Evolutionary conservation across 2,797 vertebrate species (phyloP), one percentile per base, ranked within the genome.

Genomic region (Spatula clypeata): DNA sequence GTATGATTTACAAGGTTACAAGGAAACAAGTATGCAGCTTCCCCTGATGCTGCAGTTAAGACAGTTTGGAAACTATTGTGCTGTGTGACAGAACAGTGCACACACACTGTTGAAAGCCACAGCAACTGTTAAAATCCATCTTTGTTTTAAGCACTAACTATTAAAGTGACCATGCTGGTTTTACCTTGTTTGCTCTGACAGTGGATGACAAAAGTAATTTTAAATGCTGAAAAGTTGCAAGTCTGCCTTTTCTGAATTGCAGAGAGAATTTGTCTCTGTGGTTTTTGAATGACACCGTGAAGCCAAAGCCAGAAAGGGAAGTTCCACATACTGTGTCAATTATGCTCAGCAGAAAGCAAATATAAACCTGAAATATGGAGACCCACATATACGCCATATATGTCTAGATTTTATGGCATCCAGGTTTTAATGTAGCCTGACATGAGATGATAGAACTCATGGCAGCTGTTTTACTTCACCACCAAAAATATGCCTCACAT

Each of bases 1-100:
- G 70, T 94, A 75, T 90, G 93, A 97, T 93, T 97, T 98, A 94
- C 90, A 97, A 86, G 72, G 90, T 96, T 90, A 91, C 90, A 97
- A 86, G 17, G 70, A 90, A 96, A 89, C 36, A 74, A 94, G 84
- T 9, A 53, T 73, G 72, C 53, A 31, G 54, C 60, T 93, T 92
- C 89, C 93, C 69, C 86, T 73, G 57, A 86, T 95, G 75, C 70
- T 91, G 80, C 91, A 77, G 61, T 75, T 85, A 90, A 83, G 73
- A 80, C 18, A 94, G 84, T 54, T 45, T 94, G 88, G 91, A 96
- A 95, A 96, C 80, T 77, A 86, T 62, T 90, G 75, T 69, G 84
- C 81, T 79, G 51, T 51, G 55, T 54, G 88, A 80, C 69, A 90
- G 87, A 96, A 66, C 64, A 90, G 62, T 80, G 79, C 88, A 91